Base-by-base conservation (phyloP, 2,797 vertebrate genomes). In the Takifugu ocellatus region DNA sequence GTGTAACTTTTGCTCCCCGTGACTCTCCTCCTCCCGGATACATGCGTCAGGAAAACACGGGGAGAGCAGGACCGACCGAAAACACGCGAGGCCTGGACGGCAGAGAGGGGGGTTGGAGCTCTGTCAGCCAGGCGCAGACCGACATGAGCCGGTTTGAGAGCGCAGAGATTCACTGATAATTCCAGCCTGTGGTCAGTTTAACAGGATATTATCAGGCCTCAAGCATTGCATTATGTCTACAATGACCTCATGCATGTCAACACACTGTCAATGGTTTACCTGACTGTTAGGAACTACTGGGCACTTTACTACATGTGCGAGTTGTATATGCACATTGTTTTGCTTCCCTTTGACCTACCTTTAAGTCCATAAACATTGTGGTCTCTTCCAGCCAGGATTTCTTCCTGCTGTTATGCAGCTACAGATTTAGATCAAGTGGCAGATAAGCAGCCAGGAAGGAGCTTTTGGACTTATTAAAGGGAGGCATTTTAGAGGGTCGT, bases 31-130 rank as follows among this genome's bases (percentile, higher is more conserved):
- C 70, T 77, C 61, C 75, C 81, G 87, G 86, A 65, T 74, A 69
- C 56, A 27, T n/a, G 72, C 62, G 53, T 59, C 83, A 89, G 87
- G 87, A 88, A 89, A 89, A 68, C 78, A 75, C 84, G 86, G 75
- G 81, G 88, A 79, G 84, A 81, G 65, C 66, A 65, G 58, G 59
- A 43, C 68, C 59, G 70, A 56, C 54, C 77, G 62, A 73, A 61
- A 74, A 56, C 39, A 45, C 50, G 47, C 74, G 70, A 66, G 83
- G 85, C 84, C 84, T 8, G 64, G n/a, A 54, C 74, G 74, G 67
- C 59, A 6, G 61, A 70, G 64, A 54, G 60, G 43, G n/a, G 67
- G 63, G 56, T 1, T 2, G 5, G 66, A 68, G 68, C 61, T 60
- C 39, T 14, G 33, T 56, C 59, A 43, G 52, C 51, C 61, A 61